Evolutionary conservation across 2,113 vertebrate species (phyloP), one percentile per base, ranked within the genome.

Genomic region (Pollachius pollachius): DNA sequence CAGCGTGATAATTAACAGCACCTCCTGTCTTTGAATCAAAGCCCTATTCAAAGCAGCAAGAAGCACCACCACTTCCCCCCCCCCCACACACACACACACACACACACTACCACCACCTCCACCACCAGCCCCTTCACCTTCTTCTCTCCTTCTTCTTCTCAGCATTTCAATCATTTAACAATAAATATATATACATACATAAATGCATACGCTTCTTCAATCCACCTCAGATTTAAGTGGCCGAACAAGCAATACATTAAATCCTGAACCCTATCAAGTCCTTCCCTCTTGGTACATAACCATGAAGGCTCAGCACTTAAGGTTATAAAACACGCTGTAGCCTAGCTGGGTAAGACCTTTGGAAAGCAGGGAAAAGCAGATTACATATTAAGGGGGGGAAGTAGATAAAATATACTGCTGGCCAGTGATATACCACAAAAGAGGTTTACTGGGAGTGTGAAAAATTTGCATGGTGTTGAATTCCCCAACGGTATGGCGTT

Each of bases 1-100:
- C 77, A 11, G 11, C 17, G 37, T 65, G 77, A 63, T 90, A 84
- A 89, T 88, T 78, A 85, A 88, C 67, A 83, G 58, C 68, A 65
- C 56, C 78, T 82, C 73, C 70, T 48, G 61, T 72, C 70, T 81
- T 86, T 81, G 74, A 82, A 75, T 83, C 83, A 86, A 73, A 74
- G 72, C 74, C 61, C 7, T 19, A 30, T 74, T 75, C 61, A 79
- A 85, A 87, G 76, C 77, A 74, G 5, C n/a, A n/a, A n/a, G n/a
- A n/a, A n/a, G n/a, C n/a, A n/a, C n/a, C n/a, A 59, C 18, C 57
- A 59, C n/a, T 2, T 18, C 57, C 16, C 57, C 57, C 15, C 17
- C n/a, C n/a, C n/a, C n/a, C 60, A 62, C 23, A 7, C 12, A 27
- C 27, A 27, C 27, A 27, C 27, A 27, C 27, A 27, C 27, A 27